Conservation (phyloP, 2,113 vertebrate species). For the Urocolius indicus region DNA sequence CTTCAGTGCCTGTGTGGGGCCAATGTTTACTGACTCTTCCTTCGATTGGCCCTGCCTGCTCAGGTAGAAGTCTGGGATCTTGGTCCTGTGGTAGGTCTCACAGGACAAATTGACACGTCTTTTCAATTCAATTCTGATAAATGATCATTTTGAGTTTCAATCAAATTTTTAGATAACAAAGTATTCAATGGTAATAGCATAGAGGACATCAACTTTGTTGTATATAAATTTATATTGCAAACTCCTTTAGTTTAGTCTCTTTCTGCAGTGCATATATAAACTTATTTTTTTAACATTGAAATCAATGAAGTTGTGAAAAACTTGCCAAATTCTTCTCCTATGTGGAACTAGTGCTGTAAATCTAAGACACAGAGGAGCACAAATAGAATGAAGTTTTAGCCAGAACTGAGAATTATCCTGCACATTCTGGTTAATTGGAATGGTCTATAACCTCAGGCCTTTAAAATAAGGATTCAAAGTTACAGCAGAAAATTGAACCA, state of each 20-base stretch:
- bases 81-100: not conserved
- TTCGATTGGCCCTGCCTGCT: fast-evolving
- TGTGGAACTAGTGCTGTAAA: not conserved
- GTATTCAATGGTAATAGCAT: not conserved
- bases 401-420: not conserved
- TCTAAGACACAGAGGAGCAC: not conserved
- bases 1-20: fast-evolving
- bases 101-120: fast-evolving
- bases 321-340: not conserved
- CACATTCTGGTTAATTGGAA: not conserved
- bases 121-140: not conserved
- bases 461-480: not conserved
- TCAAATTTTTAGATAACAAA: not conserved
- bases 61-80: not conserved
- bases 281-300: not conserved
- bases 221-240: not conserved
- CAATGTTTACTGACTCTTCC: not conserved
- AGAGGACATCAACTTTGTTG: not conserved
- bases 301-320: not conserved
- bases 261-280: not conserved
- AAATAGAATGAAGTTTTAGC: not conserved
- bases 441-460: not conserved
- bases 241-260: not conserved
- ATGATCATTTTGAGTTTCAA: not conserved
- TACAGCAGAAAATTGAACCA: not conserved